Conservation (phyloP, 2,113 vertebrate genomes). For the Brachyhypopomus occidentalis region DNA sequence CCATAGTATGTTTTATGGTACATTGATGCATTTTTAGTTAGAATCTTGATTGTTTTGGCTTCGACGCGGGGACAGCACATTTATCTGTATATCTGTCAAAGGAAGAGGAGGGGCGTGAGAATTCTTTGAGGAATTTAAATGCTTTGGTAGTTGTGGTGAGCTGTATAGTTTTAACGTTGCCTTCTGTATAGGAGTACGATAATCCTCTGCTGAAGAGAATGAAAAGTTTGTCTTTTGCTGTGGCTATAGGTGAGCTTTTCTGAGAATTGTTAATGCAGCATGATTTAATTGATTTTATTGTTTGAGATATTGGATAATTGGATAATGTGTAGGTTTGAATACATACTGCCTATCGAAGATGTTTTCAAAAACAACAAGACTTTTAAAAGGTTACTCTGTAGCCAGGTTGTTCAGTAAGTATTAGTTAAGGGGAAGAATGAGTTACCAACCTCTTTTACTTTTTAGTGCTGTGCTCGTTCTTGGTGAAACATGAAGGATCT, state of each 20-base stretch:
- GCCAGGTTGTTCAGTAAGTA: background rate
- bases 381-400: too few relatives aligned
- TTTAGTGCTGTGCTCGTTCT: slow-evolving; percentile 37
- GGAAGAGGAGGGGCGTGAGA: slow-evolving; percentile 48
- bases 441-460: slow-evolving; percentile 15
- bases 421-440: background rate
- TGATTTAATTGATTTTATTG: background rate
- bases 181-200: background rate
- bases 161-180: background rate
- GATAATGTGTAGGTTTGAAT: background rate
- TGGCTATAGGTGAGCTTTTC: slow-evolving; percentile 40
- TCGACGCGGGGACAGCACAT: background rate
- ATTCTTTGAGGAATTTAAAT: slow-evolving; percentile 34
- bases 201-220: slow-evolving; percentile 29
- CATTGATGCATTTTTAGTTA: background rate
- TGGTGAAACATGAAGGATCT: slow-evolving; percentile 11
- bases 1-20: background rate
- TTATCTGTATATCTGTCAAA: slow-evolving; percentile 45
- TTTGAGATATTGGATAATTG: background rate
- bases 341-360: too few relatives aligned
- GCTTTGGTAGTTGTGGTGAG: background rate
- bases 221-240: slow-evolving; percentile 18
- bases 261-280: background rate
- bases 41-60: background rate
- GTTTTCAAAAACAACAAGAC: too few relatives aligned